Conservation (phyloP, 2,113 vertebrate species). For the Loxodonta africana region DNA sequence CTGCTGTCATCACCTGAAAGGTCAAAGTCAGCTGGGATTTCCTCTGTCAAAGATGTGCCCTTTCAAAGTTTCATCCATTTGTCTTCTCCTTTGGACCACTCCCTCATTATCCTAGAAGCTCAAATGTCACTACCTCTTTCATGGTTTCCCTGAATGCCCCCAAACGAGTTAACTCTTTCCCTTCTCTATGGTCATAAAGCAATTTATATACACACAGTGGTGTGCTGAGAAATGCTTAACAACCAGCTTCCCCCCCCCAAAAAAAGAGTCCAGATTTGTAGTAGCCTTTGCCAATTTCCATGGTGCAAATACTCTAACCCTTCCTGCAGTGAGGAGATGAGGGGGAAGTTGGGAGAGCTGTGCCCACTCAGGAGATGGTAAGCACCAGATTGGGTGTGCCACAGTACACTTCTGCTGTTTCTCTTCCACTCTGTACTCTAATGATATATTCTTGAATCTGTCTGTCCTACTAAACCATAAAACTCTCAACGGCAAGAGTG, state of each 20-base stretch:
- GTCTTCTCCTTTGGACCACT: conserved; percentile 6
- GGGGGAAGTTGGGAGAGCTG: background rate
- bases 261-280: background rate
- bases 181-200: background rate
- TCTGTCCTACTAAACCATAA: background rate
- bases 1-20: background rate
- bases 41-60: background rate
- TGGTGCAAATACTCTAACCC: background rate
- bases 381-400: background rate
- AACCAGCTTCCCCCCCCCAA: background rate
- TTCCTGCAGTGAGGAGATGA: background rate
- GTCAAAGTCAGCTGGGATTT: conserved; percentile 25
- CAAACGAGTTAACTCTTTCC: background rate
- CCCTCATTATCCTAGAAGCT: background rate
- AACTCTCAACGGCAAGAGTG: background rate
- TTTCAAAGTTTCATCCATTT: conserved; percentile 34
- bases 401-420: background rate
- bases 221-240: conserved; percentile 22
- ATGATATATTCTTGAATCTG: background rate
- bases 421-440: background rate
- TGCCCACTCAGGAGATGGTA: background rate
- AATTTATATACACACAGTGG: background rate
- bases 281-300: background rate
- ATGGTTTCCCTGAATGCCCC: background rate
- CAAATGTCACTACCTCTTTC: conserved; percentile 48